A percentile compares a stretch with the other conserved stretches of the same genome.
Conservation (phyloP, 2,888 invertebrate genomes). For the Rhyacophila evoluta region DNA sequence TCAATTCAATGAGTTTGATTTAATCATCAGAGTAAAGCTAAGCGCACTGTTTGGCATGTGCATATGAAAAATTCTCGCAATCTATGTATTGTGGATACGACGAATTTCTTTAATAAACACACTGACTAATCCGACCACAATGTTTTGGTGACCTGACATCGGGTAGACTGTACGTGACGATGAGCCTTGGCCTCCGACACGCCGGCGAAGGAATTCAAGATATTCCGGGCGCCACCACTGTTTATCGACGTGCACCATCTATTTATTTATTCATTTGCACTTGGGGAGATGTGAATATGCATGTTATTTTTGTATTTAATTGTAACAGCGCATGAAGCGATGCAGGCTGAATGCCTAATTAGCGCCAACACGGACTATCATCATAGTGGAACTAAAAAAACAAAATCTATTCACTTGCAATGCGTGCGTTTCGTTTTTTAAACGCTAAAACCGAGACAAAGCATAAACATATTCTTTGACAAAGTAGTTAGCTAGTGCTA, state of each 20-base stretch:
- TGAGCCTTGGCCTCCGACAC: neutral
- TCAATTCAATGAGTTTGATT: too few species aligned
- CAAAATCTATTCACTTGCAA: neutral
- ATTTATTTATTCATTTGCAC: conserved; percentile 15
- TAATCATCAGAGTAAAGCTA: too few species aligned
- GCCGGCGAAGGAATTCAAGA: neutral
- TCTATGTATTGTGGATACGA: too few species aligned
- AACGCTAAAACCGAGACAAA: too few species aligned
- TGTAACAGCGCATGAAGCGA: neutral
- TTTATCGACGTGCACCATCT: neutral
- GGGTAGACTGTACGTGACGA: neutral
- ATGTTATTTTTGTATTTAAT: conserved; percentile 12
- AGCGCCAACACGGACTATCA: neutral
- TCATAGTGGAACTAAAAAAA: neutral
- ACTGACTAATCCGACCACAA: neutral
- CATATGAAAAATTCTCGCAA: too few species aligned
- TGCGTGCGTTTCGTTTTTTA: too few species aligned
- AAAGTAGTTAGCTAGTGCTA: too few species aligned
- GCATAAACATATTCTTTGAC: too few species aligned
- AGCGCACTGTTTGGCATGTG: too few species aligned
- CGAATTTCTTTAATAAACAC: neutral
- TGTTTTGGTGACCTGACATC: neutral
- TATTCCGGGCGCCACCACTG: neutral
- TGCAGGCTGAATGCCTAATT: neutral
- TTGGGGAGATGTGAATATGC: neutral